Evolutionary conservation across 2,113 vertebrate genomes (phyloP), one percentile per base, ranked within the genome.

Genomic region (Coturnix japonica): DNA sequence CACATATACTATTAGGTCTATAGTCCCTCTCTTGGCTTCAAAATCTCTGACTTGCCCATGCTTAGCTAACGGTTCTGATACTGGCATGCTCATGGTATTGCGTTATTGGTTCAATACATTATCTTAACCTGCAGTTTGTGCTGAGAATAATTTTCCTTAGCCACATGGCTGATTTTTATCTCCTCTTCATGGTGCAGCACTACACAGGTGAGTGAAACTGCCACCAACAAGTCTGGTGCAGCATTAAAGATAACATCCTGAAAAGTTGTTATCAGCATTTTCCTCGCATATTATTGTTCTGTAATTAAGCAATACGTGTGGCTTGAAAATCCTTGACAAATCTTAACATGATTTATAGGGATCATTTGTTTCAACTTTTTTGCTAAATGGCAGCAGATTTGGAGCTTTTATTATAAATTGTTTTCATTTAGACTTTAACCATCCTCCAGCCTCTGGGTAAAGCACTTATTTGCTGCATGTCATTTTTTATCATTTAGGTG

Each of bases 361-460:
- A 94, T 75, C 85, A 79, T 97, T 96, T 97, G 77, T 97, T 91
- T 93, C 80, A 94, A 90, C 80, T 94, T 92, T 92, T 95, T 96
- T 93, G 73, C 95, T 86, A 94, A 96, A 95, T 81, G 83, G 86
- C 73, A 93, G 81, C 69, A 96, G 95, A 94, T 97, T 96, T 94
- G 89, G 79, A 95, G 90, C 79, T 95, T 81, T 71, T 66, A 91
- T 97, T 97, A 97, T 91, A 91, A 95, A 97, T 95, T 95, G 96
- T 94, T 97, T 97, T 96, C 95, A 95, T 97, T 97, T 96, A 92
- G 71, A 91, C 66, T 92, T 93, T 85, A 90, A 83, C 75, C 1
- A 44, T 85, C 84, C 91, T 81, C 77, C 76, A 80, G 33, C 57
- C 95, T 95, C 96, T 96, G 93, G 94, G 89, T 96, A 93, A 95